phyloP scores from a whole-genome alignment of 2,888 invertebrate genomes.

The Hypsopygia costalis region DNA sequence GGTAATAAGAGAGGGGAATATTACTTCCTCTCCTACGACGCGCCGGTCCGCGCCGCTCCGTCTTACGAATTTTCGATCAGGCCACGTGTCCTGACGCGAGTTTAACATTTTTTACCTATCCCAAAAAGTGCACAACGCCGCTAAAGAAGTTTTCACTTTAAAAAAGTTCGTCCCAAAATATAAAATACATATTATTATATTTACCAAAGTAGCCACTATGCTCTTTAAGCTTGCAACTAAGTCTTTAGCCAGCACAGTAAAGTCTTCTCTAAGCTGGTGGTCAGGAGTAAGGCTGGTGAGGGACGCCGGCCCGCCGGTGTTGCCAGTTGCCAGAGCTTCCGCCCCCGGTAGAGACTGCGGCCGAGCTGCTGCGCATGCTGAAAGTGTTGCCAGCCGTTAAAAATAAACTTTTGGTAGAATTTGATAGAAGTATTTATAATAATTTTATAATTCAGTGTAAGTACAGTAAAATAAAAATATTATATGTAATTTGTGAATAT shows the following conservation, averaged over 20 bases:
- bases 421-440: not conserved
- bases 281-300: conserved; percentile 68
- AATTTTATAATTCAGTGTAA: too few species aligned
- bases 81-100: not conserved
- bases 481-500: too few species aligned
- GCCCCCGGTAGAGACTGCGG: conserved; percentile 80
- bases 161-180: too few species aligned
- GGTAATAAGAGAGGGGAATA: too few species aligned
- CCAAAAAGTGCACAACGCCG: too few species aligned
- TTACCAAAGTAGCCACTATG: conserved; percentile 71
- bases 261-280: conserved; percentile 82
- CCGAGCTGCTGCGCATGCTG: conserved; percentile 73
- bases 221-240: conserved; percentile 83
- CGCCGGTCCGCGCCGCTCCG: too few species aligned
- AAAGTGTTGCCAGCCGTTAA: not conserved
- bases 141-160: too few species aligned
- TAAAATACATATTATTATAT: conserved; percentile 15
- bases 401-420: not conserved
- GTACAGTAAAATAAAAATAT: too few species aligned
- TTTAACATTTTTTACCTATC: too few species aligned
- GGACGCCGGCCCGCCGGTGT: conserved; percentile 51
- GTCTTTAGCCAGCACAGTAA: conserved; percentile 84
- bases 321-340: conserved; percentile 51
- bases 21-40: too few species aligned
- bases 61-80: too few species aligned